Conservation (phyloP, 1,140 invertebrate genomes). For the Orchesella cincta region DNA sequence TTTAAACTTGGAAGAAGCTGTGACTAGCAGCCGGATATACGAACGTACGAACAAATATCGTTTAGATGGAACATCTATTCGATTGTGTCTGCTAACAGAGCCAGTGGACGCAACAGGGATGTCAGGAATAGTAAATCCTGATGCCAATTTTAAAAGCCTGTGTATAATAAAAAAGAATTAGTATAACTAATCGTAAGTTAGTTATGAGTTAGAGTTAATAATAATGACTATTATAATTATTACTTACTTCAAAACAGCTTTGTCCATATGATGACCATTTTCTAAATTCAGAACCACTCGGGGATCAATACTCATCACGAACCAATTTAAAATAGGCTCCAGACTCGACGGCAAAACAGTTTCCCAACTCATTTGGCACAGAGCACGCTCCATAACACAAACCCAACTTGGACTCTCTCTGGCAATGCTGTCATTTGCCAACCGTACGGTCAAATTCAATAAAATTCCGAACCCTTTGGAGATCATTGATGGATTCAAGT, state of each 20-base stretch:
- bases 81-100: conserved; percentile 43
- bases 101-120: conserved; percentile 58
- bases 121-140: conserved; percentile 60
- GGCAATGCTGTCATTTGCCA: conserved; percentile 71
- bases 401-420: conserved; percentile 63
- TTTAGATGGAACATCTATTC: conserved; percentile 55
- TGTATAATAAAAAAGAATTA: background rate
- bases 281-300: conserved; percentile 64
- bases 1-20: conserved; percentile 63
- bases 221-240: background rate
- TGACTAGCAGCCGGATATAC: conserved; percentile 63
- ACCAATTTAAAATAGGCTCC: conserved; percentile 74
- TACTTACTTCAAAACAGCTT: conserved; percentile 60
- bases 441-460: conserved; percentile 68
- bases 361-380: conserved; percentile 68
- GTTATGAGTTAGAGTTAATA: background rate
- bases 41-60: conserved; percentile 65
- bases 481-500: conserved; percentile 52
- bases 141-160: conserved; percentile 65
- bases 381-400: conserved; percentile 64
- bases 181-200: background rate
- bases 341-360: conserved; percentile 67
- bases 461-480: conserved; percentile 62
- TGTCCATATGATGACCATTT: conserved; percentile 59
- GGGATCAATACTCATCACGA: conserved; percentile 74